Base-by-base conservation (phyloP, 2,888 invertebrate genomes). In the Drosophila picticornis region DNA sequence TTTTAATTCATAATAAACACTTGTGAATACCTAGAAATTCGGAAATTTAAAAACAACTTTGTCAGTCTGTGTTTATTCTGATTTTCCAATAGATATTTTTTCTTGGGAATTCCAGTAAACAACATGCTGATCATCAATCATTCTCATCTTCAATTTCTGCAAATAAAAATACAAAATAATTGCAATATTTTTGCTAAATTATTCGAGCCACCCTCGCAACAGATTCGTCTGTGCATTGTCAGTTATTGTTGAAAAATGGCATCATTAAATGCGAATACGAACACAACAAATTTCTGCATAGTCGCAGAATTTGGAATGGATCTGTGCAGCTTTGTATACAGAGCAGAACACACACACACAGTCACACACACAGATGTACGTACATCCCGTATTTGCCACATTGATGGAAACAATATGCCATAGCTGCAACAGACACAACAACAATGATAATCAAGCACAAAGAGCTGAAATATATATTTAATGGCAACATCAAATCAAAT, bases 401-500 rank as follows among this genome's bases (percentile, higher is more conserved):
- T 60, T 81, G 84, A 69, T 73, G 68, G 52, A 76, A 80, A 80
- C 81, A 83, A 72, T 78, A 68, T 69, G 81, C 68, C 65, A 65
- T 56, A 32, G 55, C 66, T 76, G 77, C 83, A 72, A 57, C 66
- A 70, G 60, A 34, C 32, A 32, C 60, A 65, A 40, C 73, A 62
- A 25, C 48, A 75, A 72, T 61, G 61, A 63, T 62, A 64, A 77
- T 72, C 43, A 61, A 59, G 65, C 65, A 69, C 68, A 61, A 62
- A 79, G 79, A 43, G 72, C 67, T 58, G 60, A 76, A 76, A 78
- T 72, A 68, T 72, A 68, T 58, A 55, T 82, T 83, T 70, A 73
- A 81, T 80, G 65, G 68, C 80, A 40, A 50, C 65, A 69, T 74
- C 81, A 81, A 83, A 86, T 84, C 84, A 81, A 79, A 79, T 78